phyloP scores from a whole-genome alignment of 2,797 vertebrate genomes.

The Pygocentrus nattereri region DNA sequence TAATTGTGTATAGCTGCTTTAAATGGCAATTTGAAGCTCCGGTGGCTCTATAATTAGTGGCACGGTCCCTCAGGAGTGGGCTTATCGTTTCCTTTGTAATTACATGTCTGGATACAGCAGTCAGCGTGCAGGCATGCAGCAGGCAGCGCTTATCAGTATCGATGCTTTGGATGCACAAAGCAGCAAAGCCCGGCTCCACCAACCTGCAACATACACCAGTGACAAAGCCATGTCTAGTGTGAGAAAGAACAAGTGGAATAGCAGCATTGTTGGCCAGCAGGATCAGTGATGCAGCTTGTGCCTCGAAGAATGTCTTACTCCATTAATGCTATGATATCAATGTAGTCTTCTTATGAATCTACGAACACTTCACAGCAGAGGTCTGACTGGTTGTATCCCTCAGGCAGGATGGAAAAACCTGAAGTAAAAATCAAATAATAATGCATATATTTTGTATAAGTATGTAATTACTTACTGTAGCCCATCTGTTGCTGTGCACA shows the following conservation, averaged over 20 bases:
- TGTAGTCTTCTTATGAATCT: neutral
- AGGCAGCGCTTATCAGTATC: slow-evolving; percentile 49
- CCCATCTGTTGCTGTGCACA: too few species aligned
- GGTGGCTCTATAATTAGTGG: slow-evolving; percentile 83
- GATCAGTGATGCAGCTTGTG: neutral
- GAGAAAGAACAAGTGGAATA: neutral
- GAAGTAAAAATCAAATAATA: too few species aligned
- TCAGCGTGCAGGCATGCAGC: slow-evolving; percentile 39
- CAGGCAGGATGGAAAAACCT: too few species aligned
- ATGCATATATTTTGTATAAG: too few species aligned
- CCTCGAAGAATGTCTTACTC: neutral
- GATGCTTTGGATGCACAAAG: neutral
- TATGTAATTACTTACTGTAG: too few species aligned
- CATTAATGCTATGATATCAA: neutral
- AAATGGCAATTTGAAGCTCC: slow-evolving; percentile 85
- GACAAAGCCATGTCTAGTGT: neutral
- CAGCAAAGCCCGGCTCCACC: neutral
- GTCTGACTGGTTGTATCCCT: too few species aligned
- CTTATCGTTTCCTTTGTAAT: slow-evolving; percentile 83
- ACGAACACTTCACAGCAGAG: neutral
- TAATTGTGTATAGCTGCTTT: slow-evolving; percentile 80
- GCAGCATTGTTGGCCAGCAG: neutral
- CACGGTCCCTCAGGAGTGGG: slow-evolving; percentile 77
- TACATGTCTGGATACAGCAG: slow-evolving; percentile 65
- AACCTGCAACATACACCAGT: neutral